Evolutionary conservation across 2,113 vertebrate species (phyloP).

Genomic region (Dicrurus megarhynchus): DNA sequence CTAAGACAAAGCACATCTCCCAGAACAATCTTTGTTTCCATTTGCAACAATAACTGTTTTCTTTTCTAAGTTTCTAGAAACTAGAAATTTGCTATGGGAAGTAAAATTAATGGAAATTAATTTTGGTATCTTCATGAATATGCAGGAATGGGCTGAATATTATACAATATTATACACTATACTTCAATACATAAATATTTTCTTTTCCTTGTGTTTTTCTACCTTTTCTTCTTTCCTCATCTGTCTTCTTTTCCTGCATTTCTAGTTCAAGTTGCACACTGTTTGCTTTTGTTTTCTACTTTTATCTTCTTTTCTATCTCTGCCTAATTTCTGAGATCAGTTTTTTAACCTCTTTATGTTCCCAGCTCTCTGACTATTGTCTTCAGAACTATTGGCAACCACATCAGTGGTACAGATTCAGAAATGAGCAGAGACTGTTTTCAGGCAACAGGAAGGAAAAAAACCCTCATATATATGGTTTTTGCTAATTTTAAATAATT

Average conservation of each 20-base stretch:
- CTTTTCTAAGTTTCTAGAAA: not conserved
- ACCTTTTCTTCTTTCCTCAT: not conserved
- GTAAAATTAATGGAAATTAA: not conserved
- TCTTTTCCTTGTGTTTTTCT: not conserved
- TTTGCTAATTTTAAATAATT: not conserved
- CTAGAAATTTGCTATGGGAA: not conserved
- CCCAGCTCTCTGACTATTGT: not conserved
- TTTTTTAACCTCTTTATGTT: not conserved
- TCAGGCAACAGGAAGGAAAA: not conserved
- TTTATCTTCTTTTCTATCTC: not conserved
- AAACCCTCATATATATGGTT: rapidly evolving
- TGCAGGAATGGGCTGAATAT: not conserved
- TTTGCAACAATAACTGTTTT: not conserved
- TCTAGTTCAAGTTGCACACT: not conserved
- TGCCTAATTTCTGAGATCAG: not conserved
- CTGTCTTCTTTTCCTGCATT: not conserved
- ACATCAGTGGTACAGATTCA: not conserved
- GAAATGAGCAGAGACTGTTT: not conserved
- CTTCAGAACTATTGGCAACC: not conserved
- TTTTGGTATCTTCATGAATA: not conserved
- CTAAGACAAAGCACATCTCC: not conserved
- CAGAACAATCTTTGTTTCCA: not conserved
- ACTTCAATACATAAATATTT: not conserved
- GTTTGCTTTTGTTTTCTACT: not conserved
- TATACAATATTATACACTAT: not conserved